These are phyloP conservation scores for Phrynocephalus versicolor DNA, from an alignment of 2,113 vertebrate species.

Conservation along the genomic window DNA sequence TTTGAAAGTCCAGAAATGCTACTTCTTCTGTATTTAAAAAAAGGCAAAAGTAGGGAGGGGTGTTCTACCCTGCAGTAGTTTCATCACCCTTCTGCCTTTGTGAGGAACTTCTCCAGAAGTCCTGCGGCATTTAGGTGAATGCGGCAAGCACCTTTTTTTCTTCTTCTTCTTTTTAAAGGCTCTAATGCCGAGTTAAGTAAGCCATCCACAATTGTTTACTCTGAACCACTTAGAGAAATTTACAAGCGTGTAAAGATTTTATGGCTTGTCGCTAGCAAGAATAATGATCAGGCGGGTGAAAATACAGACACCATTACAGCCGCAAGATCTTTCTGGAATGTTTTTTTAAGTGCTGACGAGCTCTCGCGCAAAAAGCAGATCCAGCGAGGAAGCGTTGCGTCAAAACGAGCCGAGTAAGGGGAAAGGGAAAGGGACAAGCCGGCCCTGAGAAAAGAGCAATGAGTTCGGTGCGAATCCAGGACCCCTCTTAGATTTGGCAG, in stretches of 20 bases:
- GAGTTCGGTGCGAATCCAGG: background rate
- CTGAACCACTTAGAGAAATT: constrained; percentile 62
- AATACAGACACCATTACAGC: constrained; percentile 46
- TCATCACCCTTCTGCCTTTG: no score
- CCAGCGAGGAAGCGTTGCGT: constrained; percentile 20
- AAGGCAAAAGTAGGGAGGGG: no score
- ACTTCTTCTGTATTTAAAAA: no score
- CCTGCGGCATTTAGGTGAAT: background rate
- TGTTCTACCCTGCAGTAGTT: no score
- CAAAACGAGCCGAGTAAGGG: background rate
- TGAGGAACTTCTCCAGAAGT: background rate
- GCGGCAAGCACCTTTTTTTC: background rate
- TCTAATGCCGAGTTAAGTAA: constrained; percentile 56
- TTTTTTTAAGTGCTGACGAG: background rate
- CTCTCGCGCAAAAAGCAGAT: constrained; percentile 21
- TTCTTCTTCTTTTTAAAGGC: constrained; percentile 7
- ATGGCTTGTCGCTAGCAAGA: constrained; percentile 62
- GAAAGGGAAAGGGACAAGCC: background rate
- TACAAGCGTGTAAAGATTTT: constrained; percentile 58
- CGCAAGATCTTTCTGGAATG: constrained; percentile 22
- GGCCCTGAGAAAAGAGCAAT: background rate
- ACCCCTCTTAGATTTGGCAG: background rate
- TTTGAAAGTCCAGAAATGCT: no score
- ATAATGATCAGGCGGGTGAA: constrained; percentile 58
- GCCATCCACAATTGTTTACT: constrained; percentile 47